Conservation (phyloP, 2,888 invertebrate species). For the Athalia circularis region DNA sequence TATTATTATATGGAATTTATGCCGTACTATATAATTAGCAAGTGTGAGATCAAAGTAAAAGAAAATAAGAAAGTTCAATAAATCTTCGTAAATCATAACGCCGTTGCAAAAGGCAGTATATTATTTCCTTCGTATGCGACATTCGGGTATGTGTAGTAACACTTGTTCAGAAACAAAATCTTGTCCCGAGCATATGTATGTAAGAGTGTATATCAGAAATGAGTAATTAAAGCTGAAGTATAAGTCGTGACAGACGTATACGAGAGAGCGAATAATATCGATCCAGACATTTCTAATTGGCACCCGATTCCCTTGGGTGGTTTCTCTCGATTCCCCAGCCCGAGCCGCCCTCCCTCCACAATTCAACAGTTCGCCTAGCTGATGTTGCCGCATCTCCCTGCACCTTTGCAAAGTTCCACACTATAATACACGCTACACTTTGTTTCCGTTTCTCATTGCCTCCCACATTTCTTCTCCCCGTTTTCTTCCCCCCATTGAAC, state of each 20-base stretch:
- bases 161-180: background rate
- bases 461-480: constrained; percentile 12
- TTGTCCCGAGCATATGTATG: constrained; percentile 2
- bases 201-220: constrained; percentile 1
- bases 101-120: too few species aligned
- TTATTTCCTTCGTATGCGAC: too few species aligned
- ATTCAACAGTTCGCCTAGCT: background rate
- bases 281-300: constrained; percentile 45
- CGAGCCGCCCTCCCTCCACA: background rate
- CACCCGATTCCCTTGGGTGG: constrained; percentile 42
- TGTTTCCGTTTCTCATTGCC: constrained; percentile 39
- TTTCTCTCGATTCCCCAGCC: constrained; percentile 31
- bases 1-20: background rate
- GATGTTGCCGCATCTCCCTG: constrained; percentile 18
- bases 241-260: constrained; percentile 2
- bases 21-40: background rate
- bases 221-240: constrained; percentile 28
- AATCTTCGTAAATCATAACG: too few species aligned
- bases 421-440: background rate
- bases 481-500: background rate
- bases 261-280: constrained; percentile 37
- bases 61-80: too few species aligned
- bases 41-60: too few species aligned
- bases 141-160: too few species aligned
- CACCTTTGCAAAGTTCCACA: too few species aligned